Evolutionary conservation across 92 coral and sea anemone genomes (phyloP).

Genomic region (Porites divaricata): DNA sequence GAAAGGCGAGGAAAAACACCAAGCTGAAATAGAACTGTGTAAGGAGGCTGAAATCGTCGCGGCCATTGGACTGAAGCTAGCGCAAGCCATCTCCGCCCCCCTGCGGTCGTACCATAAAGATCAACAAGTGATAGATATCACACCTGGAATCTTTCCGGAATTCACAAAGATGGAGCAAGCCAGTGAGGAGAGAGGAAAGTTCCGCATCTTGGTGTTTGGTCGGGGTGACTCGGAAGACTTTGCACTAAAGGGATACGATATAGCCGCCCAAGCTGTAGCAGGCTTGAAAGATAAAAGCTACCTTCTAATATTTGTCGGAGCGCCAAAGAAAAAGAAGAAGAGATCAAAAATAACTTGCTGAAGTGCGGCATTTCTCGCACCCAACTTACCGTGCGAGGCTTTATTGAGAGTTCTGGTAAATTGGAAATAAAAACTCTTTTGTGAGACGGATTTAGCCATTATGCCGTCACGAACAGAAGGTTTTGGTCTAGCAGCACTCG

Average conservation of each 20-base stretch:
- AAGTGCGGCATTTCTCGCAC: background rate
- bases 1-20: background rate
- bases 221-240: conserved; percentile 17
- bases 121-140: background rate
- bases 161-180: background rate
- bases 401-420: background rate
- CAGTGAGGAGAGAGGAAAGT: background rate
- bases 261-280: conserved; percentile 15
- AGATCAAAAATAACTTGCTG: background rate
- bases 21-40: background rate
- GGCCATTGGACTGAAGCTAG: conserved; percentile 14
- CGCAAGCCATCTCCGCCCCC: background rate
- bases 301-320: conserved; percentile 2
- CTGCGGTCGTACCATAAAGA: background rate
- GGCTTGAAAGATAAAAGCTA: background rate
- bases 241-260: conserved; percentile 10
- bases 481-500: background rate
- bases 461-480: background rate
- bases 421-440: background rate
- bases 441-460: background rate
- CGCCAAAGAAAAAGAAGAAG: conserved; percentile 1
- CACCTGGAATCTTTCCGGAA: conserved; percentile 16
- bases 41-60: background rate
- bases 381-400: background rate
- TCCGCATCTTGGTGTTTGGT: conserved; percentile 1